Evolutionary conservation across 2,888 invertebrate species (phyloP).

Genomic region (Cremastinae sp.): DNA sequence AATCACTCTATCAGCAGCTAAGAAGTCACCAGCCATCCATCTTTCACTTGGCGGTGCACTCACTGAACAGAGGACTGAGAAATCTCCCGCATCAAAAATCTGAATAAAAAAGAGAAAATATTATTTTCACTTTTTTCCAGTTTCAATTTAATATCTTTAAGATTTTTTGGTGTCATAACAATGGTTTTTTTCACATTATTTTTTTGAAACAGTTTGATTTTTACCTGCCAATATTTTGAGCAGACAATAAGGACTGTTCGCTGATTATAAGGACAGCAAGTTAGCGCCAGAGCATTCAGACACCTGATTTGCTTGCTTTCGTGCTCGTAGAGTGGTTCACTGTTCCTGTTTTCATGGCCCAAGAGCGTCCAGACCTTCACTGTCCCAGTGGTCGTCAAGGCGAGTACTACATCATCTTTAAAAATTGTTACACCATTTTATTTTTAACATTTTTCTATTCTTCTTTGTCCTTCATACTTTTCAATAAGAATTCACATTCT

Average conservation of each 20-base stretch:
- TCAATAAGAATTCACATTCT: no score
- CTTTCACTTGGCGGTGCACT: conserved; percentile 93
- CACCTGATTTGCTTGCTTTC: conserved; percentile 98
- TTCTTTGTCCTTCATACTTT: conserved; percentile 16
- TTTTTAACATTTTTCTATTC: conserved; percentile 1
- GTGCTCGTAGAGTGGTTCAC: conserved; percentile 95
- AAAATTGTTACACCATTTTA: conserved; percentile 61
- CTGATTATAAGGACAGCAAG: conserved; percentile 97
- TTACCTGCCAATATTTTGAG: conserved; percentile 96
- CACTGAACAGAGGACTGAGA: conserved; percentile 96
- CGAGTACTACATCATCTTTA: conserved; percentile 97
- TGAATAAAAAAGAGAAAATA: conserved; percentile 68
- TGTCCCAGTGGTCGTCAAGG: conserved; percentile 96
- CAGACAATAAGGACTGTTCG: conserved; percentile 98
- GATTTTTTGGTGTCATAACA: no score
- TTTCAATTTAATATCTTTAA: not conserved
- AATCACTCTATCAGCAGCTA: conserved; percentile 94
- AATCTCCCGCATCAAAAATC: conserved; percentile 93
- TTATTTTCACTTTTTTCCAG: not conserved
- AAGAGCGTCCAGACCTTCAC: conserved; percentile 98
- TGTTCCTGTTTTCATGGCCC: conserved; percentile 92
- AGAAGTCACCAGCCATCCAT: conserved; percentile 97
- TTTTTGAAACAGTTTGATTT: conserved; percentile 8
- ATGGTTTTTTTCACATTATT: no score
- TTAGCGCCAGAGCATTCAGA: conserved; percentile 94